Evolutionary conservation across 2,888 invertebrate genomes (phyloP).

Genomic region (Taphrorychus bicolor): DNA sequence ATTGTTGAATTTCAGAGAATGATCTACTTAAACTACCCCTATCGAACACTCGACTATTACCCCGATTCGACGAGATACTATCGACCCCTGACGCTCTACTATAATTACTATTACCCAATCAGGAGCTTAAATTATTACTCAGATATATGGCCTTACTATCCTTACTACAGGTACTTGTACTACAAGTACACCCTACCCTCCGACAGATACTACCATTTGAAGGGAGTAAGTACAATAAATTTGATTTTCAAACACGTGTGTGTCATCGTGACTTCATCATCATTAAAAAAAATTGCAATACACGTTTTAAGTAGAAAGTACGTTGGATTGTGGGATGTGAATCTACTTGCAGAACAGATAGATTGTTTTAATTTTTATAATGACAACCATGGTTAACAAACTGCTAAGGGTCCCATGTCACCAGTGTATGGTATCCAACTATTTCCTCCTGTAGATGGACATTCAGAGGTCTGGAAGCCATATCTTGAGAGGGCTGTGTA

Average conservation of each 20-base stretch:
- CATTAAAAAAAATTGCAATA: too few relatives aligned
- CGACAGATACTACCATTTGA: slow-evolving; percentile 48
- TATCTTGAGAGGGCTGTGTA: too few relatives aligned
- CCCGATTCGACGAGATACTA: slow-evolving; percentile 47
- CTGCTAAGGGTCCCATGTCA: too few relatives aligned
- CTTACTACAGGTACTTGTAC: slow-evolving; percentile 48
- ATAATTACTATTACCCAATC: slow-evolving; percentile 49
- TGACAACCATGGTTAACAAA: too few relatives aligned
- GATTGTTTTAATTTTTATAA: too few relatives aligned
- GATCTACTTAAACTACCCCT: slow-evolving; percentile 47
- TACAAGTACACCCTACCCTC: slow-evolving; percentile 49
- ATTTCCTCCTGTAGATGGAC: too few relatives aligned
- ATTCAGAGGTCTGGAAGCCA: too few relatives aligned
- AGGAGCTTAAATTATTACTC: slow-evolving; percentile 48
- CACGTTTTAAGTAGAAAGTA: too few relatives aligned
- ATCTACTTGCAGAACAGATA: too few relatives aligned
- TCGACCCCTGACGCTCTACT: slow-evolving; percentile 47
- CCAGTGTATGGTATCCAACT: too few relatives aligned
- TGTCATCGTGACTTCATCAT: too few relatives aligned
- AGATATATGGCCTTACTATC: slow-evolving; percentile 47
- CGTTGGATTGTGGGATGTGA: too few relatives aligned
- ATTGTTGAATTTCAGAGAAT: slow-evolving; percentile 45
- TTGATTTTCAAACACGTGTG: background rate
- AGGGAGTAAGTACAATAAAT: slow-evolving; percentile 46
- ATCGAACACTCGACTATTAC: slow-evolving; percentile 43